Evolutionary conservation across 2,888 invertebrate species (phyloP).

Genomic region (Parascotia fuliginaria): DNA sequence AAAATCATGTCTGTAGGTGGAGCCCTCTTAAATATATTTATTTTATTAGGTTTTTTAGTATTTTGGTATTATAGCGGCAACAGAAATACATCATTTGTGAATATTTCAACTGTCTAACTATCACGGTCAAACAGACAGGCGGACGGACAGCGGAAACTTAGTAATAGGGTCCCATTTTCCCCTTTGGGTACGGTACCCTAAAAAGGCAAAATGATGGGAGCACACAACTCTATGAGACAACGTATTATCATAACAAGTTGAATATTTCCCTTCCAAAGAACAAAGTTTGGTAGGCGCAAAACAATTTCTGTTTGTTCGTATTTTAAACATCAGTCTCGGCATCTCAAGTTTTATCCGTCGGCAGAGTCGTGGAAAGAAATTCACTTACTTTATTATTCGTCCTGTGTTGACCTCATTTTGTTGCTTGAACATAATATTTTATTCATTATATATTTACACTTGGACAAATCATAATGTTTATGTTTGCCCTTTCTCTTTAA

Average conservation of each 20-base stretch:
- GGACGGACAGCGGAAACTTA: too few species aligned
- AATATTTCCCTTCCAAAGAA: slow-evolving; percentile 39
- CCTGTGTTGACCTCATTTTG: slow-evolving; percentile 46
- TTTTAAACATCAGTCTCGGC: slow-evolving; percentile 38
- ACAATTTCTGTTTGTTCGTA: slow-evolving; percentile 44
- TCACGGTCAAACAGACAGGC: too few species aligned
- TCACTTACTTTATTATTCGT: slow-evolving; percentile 45
- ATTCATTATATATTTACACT: slow-evolving; percentile 43
- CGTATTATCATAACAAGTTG: slow-evolving; percentile 30
- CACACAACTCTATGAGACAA: slow-evolving; percentile 17
- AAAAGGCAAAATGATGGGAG: slow-evolving; percentile 24
- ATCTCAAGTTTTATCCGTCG: slow-evolving; percentile 35
- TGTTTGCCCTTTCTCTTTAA: slow-evolving; percentile 19
- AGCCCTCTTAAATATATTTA: too few species aligned
- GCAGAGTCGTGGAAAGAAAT: slow-evolving; percentile 19
- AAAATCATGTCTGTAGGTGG: too few species aligned
- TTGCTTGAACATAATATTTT: slow-evolving; percentile 38
- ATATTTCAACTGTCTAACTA: too few species aligned
- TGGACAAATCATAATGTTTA: slow-evolving; percentile 34
- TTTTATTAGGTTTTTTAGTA: too few species aligned
- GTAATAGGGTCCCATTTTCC: too few species aligned
- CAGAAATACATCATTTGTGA: too few species aligned
- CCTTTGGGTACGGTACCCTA: too few species aligned
- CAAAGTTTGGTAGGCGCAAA: slow-evolving; percentile 41
- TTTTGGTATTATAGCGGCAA: too few species aligned